phyloP scores from a whole-genome alignment of 2,797 vertebrate species.

The Cuculus canorus region DNA sequence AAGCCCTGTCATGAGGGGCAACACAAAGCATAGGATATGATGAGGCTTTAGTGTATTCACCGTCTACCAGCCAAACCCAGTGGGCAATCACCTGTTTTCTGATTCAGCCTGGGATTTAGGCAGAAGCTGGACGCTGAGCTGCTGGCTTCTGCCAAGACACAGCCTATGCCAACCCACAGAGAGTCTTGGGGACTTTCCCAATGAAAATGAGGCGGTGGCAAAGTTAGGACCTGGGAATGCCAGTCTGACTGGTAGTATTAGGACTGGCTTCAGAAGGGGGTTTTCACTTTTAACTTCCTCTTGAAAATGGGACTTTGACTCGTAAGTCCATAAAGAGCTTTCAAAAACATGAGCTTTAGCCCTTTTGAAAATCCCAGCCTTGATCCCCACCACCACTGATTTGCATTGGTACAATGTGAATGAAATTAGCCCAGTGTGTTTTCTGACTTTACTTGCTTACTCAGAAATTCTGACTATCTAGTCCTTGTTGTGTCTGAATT shows the following conservation, averaged over 20 bases:
- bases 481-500: not conserved
- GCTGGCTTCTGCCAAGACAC: not conserved
- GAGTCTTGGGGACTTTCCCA: not conserved
- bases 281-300: slow-evolving; percentile 44
- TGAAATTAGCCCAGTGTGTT: not conserved
- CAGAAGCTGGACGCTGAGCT: not conserved
- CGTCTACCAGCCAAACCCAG: not conserved
- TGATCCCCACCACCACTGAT: not conserved
- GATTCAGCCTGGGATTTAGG: not conserved
- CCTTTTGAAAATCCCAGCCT: slow-evolving; percentile 25
- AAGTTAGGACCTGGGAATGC: not conserved
- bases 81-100: not conserved
- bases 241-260: slow-evolving; percentile 12
- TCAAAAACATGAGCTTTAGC: slow-evolving; percentile 29
- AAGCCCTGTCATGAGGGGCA: not conserved
- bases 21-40: not conserved
- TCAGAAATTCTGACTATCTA: not conserved
- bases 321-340: slow-evolving; percentile 34
- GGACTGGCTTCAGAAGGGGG: not conserved
- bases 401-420: not conserved
- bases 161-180: not conserved
- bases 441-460: not conserved
- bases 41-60: not conserved
- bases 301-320: slow-evolving; percentile 18
- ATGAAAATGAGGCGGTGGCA: not conserved